Conservation (phyloP, 2,888 invertebrate genomes). For the Thymelicus acteon region DNA sequence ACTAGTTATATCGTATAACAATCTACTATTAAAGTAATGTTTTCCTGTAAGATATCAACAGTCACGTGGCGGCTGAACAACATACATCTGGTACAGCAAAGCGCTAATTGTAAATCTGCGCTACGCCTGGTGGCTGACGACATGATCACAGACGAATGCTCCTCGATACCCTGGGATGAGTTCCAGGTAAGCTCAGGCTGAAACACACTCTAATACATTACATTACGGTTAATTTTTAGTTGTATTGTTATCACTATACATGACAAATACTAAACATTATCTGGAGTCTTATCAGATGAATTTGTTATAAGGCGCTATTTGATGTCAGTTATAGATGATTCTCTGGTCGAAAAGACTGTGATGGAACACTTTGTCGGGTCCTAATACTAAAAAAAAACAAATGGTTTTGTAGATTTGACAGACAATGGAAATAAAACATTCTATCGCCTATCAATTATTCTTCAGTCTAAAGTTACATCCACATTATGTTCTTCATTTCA, state of each 20-base stretch:
- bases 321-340: background rate
- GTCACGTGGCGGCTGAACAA: constrained; percentile 77
- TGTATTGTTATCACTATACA: constrained; percentile 9
- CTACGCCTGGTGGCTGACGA: constrained; percentile 77
- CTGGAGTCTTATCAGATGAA: background rate
- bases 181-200: constrained; percentile 90
- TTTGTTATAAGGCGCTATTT: background rate
- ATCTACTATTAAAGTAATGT: background rate
- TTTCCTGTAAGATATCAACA: constrained; percentile 86
- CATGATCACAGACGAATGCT: constrained; percentile 92
- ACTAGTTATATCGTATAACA: background rate
- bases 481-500: background rate
- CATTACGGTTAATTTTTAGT: constrained; percentile 12
- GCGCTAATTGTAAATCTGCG: constrained; percentile 55
- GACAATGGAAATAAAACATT: too few relatives aligned
- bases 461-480: too few relatives aligned
- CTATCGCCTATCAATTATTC: too few relatives aligned
- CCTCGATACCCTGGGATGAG: constrained; percentile 96
- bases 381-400: too few relatives aligned
- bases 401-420: too few relatives aligned
- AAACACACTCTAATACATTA: constrained; percentile 9
- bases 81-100: constrained; percentile 72
- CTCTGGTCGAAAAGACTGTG: background rate
- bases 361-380: background rate
- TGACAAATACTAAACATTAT: background rate